A percentile compares a stretch with the other conserved stretches of the same genome.
These are phyloP conservation scores for Aphidius gifuensis DNA, from an alignment of 1,140 invertebrate species.

Conservation along the genomic window DNA sequence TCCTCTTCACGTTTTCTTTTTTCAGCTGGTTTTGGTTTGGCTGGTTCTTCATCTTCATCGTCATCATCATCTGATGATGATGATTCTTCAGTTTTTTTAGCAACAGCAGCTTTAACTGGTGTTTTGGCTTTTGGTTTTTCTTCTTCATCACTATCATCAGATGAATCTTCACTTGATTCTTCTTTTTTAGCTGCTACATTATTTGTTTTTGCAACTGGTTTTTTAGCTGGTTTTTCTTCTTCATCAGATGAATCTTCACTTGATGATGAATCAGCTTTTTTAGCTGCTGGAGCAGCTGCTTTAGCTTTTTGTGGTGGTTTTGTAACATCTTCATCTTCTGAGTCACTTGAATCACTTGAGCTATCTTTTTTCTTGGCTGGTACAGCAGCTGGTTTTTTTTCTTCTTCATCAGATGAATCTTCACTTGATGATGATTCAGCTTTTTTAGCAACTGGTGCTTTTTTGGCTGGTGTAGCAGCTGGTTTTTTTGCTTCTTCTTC, in stretches of 20 bases:
- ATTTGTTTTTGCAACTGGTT: slow-evolving; percentile 23
- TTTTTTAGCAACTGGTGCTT: slow-evolving; percentile 1
- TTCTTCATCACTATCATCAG: slow-evolving; percentile 28
- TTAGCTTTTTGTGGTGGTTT: slow-evolving; percentile 31
- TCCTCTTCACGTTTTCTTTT: slow-evolving; percentile 49
- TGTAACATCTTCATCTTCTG: slow-evolving; percentile 24
- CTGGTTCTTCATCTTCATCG: slow-evolving; percentile 25
- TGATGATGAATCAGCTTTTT: slow-evolving; percentile 34
- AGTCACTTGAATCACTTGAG: slow-evolving; percentile 36
- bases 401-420: slow-evolving; percentile 34
- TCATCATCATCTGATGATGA: slow-evolving; percentile 32
- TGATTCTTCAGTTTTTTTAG: slow-evolving; percentile 30
- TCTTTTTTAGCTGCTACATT: slow-evolving; percentile 27
- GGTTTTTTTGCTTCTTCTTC: slow-evolving; percentile 31
- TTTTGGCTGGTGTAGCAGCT: slow-evolving; percentile 1
- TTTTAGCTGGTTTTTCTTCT: slow-evolving; percentile 28
- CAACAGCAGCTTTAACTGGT: slow-evolving; percentile 11
- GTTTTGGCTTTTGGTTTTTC: slow-evolving; percentile 16
- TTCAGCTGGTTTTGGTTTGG: slow-evolving; percentile 21
- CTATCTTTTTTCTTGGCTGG: slow-evolving; percentile 27
- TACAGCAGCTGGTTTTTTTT: slow-evolving; percentile 32
- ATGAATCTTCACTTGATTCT: slow-evolving; percentile 39
- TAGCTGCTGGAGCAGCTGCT: slow-evolving; percentile 13
- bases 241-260: slow-evolving; percentile 41
- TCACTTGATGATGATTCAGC: slow-evolving; percentile 29